A percentile compares a stretch with the other conserved stretches of the same genome.
These are phyloP conservation scores for Diarsia brunnea DNA, from an alignment of 2,888 invertebrate species.

Conservation along the genomic window DNA sequence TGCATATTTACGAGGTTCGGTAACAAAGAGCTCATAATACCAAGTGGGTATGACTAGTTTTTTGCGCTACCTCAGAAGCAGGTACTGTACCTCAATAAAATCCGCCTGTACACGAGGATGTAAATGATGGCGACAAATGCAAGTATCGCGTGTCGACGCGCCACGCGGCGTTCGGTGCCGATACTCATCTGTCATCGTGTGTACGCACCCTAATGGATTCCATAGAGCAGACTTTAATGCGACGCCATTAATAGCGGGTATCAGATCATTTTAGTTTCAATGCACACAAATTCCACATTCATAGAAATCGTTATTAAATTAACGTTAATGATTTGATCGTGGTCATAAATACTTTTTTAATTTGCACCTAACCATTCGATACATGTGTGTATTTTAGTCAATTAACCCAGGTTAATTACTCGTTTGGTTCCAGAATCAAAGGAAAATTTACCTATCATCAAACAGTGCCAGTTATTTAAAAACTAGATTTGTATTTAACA, in stretches of 20 bases:
- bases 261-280: conserved; percentile 67
- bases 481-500: conserved; percentile 5
- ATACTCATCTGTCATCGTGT: conserved; percentile 74
- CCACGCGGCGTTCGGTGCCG: conserved; percentile 59
- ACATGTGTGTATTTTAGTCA: neutral
- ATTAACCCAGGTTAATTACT: no score
- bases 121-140: conserved; percentile 74
- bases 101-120: conserved; percentile 65
- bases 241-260: conserved; percentile 74
- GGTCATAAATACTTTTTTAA: neutral
- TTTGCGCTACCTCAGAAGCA: conserved; percentile 2
- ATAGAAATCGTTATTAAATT: conserved; percentile 41
- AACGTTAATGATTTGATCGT: conserved; percentile 23
- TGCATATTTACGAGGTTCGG: neutral
- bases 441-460: neutral
- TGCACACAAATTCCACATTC: conserved; percentile 54
- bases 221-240: conserved; percentile 79
- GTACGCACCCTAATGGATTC: conserved; percentile 85
- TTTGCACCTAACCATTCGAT: neutral
- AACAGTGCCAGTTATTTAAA: neutral
- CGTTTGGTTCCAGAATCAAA: no score
- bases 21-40: neutral
- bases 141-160: conserved; percentile 72
- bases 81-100: conserved; percentile 34
- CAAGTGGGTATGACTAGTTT: neutral